Conservation (phyloP, 2,113 vertebrate genomes). For the Felis catus region F.catus_Fca126_mat1.0 CM031414.1:44509501-44510000, state of each 20-base stretch:
- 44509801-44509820: not conserved
- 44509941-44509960: not conserved
- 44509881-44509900: not conserved
- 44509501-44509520: conserved; percentile 64
- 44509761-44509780: not conserved
- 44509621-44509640: no score
- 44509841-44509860: not conserved
- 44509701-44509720: not conserved
- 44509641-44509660: not conserved
- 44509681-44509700: not conserved
- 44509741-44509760: not conserved
- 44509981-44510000: not conserved
- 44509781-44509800: not conserved
- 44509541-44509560: not conserved
- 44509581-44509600: not conserved
- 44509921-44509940: not conserved
- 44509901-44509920: not conserved
- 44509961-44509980: not conserved
- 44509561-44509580: not conserved
- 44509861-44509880: not conserved
- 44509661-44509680: not conserved
- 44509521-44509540: conserved; percentile 59
- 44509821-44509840: not conserved
- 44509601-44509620: not conserved
- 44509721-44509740: not conserved